phyloP scores from a whole-genome alignment of 2,888 invertebrate species.

The Lampropteryx suffumata region DNA sequence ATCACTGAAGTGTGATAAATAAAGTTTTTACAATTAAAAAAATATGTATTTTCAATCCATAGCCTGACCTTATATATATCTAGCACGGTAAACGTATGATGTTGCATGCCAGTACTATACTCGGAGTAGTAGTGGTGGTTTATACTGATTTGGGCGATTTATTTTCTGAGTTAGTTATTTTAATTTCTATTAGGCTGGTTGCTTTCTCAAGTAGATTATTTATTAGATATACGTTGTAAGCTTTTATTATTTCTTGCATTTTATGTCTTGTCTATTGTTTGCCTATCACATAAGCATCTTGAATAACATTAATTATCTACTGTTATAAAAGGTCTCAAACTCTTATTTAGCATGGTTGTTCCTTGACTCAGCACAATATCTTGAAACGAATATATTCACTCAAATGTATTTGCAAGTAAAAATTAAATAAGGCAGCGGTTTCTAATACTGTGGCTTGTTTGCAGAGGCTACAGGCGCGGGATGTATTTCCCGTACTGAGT shows the following conservation, averaged over 20 bases:
- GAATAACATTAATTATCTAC: slow-evolving; percentile 15
- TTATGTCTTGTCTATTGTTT: slow-evolving; percentile 10
- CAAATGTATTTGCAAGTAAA: slow-evolving; percentile 6
- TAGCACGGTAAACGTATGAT: slow-evolving; percentile 28
- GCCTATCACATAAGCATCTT: slow-evolving; percentile 25
- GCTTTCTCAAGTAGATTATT: slow-evolving; percentile 25
- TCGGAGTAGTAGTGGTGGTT: slow-evolving; percentile 26
- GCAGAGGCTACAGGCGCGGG: slow-evolving; percentile 88
- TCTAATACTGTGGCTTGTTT: slow-evolving; percentile 74
- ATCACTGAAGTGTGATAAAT: slow-evolving; percentile 64
- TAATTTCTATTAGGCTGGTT: slow-evolving; percentile 25
- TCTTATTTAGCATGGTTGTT: slow-evolving; percentile 18
- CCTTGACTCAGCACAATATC: slow-evolving; percentile 15
- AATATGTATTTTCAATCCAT: slow-evolving; percentile 70
- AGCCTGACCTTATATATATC: slow-evolving; percentile 46
- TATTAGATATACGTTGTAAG: slow-evolving; percentile 17
- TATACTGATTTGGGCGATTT: slow-evolving; percentile 23
- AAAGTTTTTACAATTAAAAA: slow-evolving; percentile 63
- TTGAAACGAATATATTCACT: not conserved
- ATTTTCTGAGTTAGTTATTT: slow-evolving; percentile 16
- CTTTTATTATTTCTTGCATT: slow-evolving; percentile 13
- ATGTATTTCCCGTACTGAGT: slow-evolving; percentile 87
- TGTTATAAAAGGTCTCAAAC: slow-evolving; percentile 4
- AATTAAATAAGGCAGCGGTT: slow-evolving; percentile 32
- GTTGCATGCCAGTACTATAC: slow-evolving; percentile 28